phyloP scores from a whole-genome alignment of 2,888 invertebrate species.

The Blastobasis adustella region DNA sequence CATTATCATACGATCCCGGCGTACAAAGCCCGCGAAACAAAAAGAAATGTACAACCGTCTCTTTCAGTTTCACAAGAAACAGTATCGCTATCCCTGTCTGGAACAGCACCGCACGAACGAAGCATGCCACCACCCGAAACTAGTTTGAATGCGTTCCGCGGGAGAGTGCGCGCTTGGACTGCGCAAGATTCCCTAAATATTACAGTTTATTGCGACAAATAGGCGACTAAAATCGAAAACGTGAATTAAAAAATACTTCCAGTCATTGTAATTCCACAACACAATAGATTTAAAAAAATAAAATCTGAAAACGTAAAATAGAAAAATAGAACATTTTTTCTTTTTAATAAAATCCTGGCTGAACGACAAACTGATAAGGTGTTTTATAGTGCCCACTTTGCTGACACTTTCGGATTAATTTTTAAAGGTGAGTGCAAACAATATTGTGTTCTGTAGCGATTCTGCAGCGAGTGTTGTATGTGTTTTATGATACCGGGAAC shows the following conservation, averaged over 20 bases:
- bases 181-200: conserved; percentile 7
- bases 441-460: neutral
- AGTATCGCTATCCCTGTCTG: conserved; percentile 7
- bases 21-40: neutral
- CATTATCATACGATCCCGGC: conserved; percentile 14
- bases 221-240: neutral
- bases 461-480: neutral
- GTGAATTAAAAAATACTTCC: too few relatives aligned
- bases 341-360: too few relatives aligned
- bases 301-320: too few relatives aligned
- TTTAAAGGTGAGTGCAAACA: neutral
- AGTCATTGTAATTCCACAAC: too few relatives aligned
- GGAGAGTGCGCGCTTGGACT: conserved; percentile 18
- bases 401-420: neutral
- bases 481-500: conserved; percentile 11
- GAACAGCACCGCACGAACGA: neutral
- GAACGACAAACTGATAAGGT: neutral
- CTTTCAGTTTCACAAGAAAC: neutral
- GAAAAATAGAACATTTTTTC: too few relatives aligned
- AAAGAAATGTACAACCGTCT: conserved; percentile 2
- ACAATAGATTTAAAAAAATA: too few relatives aligned
- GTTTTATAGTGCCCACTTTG: conserved; percentile 8
- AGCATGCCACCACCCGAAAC: conserved; percentile 18
- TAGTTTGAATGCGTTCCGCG: conserved; percentile 22
- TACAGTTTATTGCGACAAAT: neutral